phyloP scores from a whole-genome alignment of 2,113 vertebrate genomes.

The Sorex araneus region DNA sequence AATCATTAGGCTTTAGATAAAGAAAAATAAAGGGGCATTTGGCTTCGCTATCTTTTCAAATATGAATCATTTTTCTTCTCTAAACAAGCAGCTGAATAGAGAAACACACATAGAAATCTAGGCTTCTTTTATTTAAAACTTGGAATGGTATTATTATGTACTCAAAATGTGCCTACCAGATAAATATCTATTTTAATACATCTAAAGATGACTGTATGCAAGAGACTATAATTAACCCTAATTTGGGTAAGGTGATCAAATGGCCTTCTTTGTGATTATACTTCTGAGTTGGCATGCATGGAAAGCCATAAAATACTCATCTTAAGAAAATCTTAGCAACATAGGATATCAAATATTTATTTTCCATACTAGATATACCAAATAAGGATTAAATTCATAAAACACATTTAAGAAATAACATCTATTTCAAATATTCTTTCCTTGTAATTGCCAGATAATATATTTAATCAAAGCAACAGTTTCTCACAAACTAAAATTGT shows the following conservation, averaged over 20 bases:
- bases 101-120: constrained; percentile 53
- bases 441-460: background rate
- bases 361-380: constrained; percentile 54
- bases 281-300: constrained; percentile 62
- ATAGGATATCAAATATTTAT: constrained; percentile 73
- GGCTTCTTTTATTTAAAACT: constrained; percentile 71
- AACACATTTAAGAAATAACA: too few relatives aligned
- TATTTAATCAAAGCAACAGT: background rate
- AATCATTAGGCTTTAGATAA: background rate
- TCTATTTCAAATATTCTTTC: background rate
- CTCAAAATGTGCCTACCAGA: constrained; percentile 64
- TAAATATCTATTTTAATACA: constrained; percentile 75
- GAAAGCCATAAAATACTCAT: constrained; percentile 52
- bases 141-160: background rate
- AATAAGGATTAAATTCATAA: background rate
- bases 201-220: constrained; percentile 67
- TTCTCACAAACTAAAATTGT: constrained; percentile 36
- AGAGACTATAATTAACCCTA: constrained; percentile 77
- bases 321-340: background rate
- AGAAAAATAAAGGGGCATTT: constrained; percentile 29
- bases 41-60: background rate
- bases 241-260: constrained; percentile 80
- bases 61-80: background rate
- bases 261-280: constrained; percentile 56
- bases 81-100: constrained; percentile 34